phyloP scores from a whole-genome alignment of 2,888 invertebrate genomes.

The Dioctria linearis region DNA sequence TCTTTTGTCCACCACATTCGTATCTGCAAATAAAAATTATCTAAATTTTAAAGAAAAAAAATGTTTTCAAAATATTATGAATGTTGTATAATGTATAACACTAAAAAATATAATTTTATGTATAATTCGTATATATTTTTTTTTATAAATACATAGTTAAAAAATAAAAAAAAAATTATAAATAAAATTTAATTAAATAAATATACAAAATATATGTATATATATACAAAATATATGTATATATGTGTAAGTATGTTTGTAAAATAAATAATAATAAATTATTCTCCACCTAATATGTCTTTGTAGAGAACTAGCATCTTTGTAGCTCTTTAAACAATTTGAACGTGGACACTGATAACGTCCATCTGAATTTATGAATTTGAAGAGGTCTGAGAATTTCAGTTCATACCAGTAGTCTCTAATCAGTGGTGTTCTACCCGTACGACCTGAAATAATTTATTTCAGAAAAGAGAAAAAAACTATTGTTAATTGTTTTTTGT shows the following conservation, averaged over 20 bases:
- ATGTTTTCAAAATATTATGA: background rate
- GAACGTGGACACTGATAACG: conserved; percentile 71
- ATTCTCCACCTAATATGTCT: conserved; percentile 70
- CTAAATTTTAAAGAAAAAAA: conserved; percentile 42
- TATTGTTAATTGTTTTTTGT: conserved; percentile 46
- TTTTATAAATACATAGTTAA: background rate
- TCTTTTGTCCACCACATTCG: conserved; percentile 80
- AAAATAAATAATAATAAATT: conserved; percentile 56
- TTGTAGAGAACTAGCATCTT: conserved; percentile 72
- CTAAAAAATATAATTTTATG: no score
- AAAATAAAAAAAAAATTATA: conserved; percentile 36
- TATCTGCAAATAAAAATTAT: conserved; percentile 71
- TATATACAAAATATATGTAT: background rate
- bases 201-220: background rate
- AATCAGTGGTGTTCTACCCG: conserved; percentile 37
- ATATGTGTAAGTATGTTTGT: no score
- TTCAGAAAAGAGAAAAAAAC: conserved; percentile 49
- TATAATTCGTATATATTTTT: background rate
- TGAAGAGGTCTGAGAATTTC: conserved; percentile 71
- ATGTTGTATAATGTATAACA: no score
- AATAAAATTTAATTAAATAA: conserved; percentile 5
- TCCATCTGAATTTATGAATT: conserved; percentile 71
- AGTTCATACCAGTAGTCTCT: conserved; percentile 71
- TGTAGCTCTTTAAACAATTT: conserved; percentile 71
- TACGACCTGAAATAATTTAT: conserved; percentile 51